Evolutionary conservation across 2,113 vertebrate species (phyloP).

Genomic region (Brachyhypopomus occidentalis): DNA sequence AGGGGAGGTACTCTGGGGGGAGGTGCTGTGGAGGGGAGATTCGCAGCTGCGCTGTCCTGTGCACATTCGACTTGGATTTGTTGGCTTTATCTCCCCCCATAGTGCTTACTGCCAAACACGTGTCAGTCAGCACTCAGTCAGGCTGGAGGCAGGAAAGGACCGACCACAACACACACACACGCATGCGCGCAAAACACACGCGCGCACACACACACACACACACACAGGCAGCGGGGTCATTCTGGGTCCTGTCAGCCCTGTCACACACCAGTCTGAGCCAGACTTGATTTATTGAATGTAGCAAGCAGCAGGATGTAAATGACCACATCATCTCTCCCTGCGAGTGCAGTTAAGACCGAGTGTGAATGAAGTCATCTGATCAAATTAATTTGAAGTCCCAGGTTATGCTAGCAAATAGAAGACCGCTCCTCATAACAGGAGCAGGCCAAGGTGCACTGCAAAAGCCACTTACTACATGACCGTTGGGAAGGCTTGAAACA

Average conservation of each 20-base stretch:
- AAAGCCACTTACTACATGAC: background rate
- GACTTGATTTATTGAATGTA: constrained; percentile 20
- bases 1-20: too few species aligned
- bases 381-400: background rate
- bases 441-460: background rate
- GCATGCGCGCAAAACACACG: background rate
- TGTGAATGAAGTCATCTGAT: background rate
- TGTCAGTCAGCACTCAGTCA: constrained; percentile 61
- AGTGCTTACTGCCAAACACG: constrained; percentile 67
- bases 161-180: background rate
- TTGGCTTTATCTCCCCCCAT: constrained; percentile 48
- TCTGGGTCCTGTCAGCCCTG: background rate
- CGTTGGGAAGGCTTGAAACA: background rate
- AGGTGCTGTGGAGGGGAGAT: background rate
- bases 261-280: constrained; percentile 28
- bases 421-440: background rate
- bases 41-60: constrained; percentile 58
- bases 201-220: background rate
- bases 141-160: constrained; percentile 4
- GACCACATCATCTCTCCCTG: background rate
- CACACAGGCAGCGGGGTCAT: background rate
- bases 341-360: background rate
- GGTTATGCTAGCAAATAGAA: background rate
- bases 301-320: constrained; percentile 5
- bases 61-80: constrained; percentile 75